phyloP scores from a whole-genome alignment of 2,113 vertebrate genomes.

The Vanacampus margaritifer region DNA sequence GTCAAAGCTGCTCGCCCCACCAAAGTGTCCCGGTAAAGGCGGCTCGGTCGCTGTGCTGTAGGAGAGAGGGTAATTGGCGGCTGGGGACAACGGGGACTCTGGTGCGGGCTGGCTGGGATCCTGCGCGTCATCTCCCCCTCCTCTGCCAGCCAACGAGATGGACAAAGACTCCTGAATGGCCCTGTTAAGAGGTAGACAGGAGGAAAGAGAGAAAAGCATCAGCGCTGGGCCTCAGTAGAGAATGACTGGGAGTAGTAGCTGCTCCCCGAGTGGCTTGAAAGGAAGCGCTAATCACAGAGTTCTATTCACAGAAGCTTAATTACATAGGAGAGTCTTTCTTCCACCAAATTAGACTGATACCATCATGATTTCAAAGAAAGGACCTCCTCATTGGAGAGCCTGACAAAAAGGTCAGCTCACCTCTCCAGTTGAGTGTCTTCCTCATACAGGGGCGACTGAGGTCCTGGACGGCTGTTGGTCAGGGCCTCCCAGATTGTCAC shows the following conservation, averaged over 20 bases:
- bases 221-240: conserved; percentile 23
- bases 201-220: background rate
- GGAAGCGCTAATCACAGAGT: conserved; percentile 45
- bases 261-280: conserved; percentile 36
- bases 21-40: conserved; percentile 49
- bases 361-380: conserved; percentile 4
- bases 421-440: conserved; percentile 89
- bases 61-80: conserved; percentile 51
- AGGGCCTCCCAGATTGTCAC: conserved; percentile 95
- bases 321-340: conserved; percentile 26
- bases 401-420: conserved; percentile 52
- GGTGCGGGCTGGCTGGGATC: conserved; percentile 49
- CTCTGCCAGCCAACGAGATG: conserved; percentile 68
- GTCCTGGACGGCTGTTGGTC: conserved; percentile 81
- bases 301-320: conserved; percentile 44
- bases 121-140: conserved; percentile 49
- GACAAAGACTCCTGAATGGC: conserved; percentile 89
- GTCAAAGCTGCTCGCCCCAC: conserved; percentile 75
- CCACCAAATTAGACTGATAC: background rate
- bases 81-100: conserved; percentile 55
- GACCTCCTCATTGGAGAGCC: background rate
- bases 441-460: conserved; percentile 76
- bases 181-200: conserved; percentile 52
- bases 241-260: conserved; percentile 21
- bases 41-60: conserved; percentile 61